Conservation (phyloP, 2,113 vertebrate genomes). For the Aramus guarauna region DNA sequence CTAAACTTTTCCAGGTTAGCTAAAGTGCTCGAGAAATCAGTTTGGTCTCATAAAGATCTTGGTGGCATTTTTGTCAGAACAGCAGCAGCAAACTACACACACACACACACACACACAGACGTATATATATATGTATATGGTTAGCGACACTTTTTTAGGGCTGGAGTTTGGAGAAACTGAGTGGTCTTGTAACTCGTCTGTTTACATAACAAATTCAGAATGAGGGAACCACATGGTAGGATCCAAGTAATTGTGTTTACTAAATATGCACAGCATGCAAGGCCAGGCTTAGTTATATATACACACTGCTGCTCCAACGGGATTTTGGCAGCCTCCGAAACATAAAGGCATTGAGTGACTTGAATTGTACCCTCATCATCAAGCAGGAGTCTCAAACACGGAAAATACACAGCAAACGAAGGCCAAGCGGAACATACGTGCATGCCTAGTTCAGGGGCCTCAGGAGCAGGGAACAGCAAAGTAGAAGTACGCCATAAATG, state of each 20-base stretch:
- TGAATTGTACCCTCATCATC: background rate
- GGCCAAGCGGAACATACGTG: background rate
- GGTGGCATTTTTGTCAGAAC: background rate
- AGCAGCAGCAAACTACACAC: background rate
- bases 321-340: conserved; percentile 38
- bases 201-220: conserved; percentile 51
- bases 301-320: background rate
- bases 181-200: background rate
- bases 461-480: background rate
- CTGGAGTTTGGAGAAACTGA: conserved; percentile 1
- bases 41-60: background rate
- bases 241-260: conserved; percentile 54
- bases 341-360: background rate
- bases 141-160: background rate
- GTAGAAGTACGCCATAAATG: background rate
- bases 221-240: conserved; percentile 24
- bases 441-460: background rate
- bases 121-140: too few relatives aligned
- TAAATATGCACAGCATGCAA: conserved; percentile 35
- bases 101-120: too few relatives aligned
- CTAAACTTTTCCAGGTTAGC: background rate
- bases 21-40: background rate
- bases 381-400: background rate
- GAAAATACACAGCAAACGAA: background rate
- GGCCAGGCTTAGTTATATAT: conserved; percentile 31